A percentile compares a stretch with the other conserved stretches of the same genome.
Evolutionary conservation across 2,888 invertebrate genomes (phyloP).

Genomic region (Atethmia centrago): DNA sequence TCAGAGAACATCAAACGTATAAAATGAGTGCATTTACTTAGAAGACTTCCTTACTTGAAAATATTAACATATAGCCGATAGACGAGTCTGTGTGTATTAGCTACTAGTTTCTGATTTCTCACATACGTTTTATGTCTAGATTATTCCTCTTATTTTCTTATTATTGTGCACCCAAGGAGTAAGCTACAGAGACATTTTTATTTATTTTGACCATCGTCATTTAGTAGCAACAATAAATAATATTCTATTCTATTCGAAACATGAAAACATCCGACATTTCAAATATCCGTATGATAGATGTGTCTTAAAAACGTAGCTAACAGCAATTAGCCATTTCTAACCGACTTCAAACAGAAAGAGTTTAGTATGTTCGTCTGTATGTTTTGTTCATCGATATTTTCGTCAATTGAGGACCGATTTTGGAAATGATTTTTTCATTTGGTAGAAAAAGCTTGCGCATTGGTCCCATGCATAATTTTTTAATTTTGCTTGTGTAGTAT

Average conservation of each 20-base stretch:
- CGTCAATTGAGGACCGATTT: no score
- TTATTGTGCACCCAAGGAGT: not conserved
- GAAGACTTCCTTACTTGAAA: not conserved
- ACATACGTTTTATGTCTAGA: not conserved
- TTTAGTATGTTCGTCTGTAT: no score
- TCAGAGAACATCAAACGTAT: not conserved
- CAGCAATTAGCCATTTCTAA: not conserved
- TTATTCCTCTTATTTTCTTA: not conserved
- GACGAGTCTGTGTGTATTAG: no score
- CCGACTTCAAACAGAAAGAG: no score
- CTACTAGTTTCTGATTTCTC: no score
- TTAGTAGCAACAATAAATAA: not conserved
- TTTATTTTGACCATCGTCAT: not conserved
- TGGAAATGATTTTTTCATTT: no score
- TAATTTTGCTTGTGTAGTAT: no score
- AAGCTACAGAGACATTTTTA: not conserved
- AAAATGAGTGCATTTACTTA: not conserved
- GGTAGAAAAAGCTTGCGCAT: no score
- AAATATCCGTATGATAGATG: not conserved
- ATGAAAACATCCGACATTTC: no score
- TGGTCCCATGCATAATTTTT: no score
- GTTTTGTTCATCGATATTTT: no score
- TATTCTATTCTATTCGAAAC: not conserved
- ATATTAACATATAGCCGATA: no score
- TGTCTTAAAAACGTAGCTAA: not conserved